Percentiles rank a stretch among this genome's conserved stretches.
Evolutionary conservation across 2,797 vertebrate species (phyloP).

Genomic region (Melanotaenia boesemani): DNA sequence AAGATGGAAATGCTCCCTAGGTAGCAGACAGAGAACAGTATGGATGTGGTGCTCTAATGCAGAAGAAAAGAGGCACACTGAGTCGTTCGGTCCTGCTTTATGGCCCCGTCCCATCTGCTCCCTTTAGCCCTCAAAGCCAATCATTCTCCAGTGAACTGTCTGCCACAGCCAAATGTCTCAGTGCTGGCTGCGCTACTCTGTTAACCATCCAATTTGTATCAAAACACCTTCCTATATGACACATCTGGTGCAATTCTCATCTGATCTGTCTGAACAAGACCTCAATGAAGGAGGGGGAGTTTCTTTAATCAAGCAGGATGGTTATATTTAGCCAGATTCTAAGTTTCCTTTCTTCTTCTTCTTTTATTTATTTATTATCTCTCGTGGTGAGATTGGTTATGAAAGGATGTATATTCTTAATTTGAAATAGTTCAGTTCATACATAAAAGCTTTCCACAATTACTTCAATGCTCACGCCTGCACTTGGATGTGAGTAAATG

Average conservation of each 20-base stretch:
- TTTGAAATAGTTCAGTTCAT: slow-evolving; percentile 52
- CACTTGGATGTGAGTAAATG: slow-evolving; percentile 14
- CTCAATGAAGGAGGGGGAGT: slow-evolving; percentile 38
- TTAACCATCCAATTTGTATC: slow-evolving; percentile 79
- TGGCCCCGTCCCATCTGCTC: slow-evolving; percentile 75
- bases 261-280: slow-evolving; percentile 55
- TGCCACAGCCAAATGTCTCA: slow-evolving; percentile 64
- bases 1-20: slow-evolving; percentile 27
- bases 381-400: slow-evolving; percentile 25
- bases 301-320: slow-evolving; percentile 43
- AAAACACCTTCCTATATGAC: slow-evolving; percentile 72
- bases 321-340: slow-evolving; percentile 57
- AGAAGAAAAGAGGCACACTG: slow-evolving; percentile 46
- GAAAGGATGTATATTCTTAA: slow-evolving; percentile 17
- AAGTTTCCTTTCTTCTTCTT: slow-evolving; percentile 20
- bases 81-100: slow-evolving; percentile 50
- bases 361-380: slow-evolving; percentile 18
- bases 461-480: slow-evolving; percentile 13
- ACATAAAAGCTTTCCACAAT: not conserved
- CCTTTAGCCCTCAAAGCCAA: slow-evolving; percentile 67
- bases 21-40: slow-evolving; percentile 11
- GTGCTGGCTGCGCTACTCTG: slow-evolving; percentile 58
- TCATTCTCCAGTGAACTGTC: slow-evolving; percentile 55
- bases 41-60: slow-evolving; percentile 41
- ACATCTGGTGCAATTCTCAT: slow-evolving; percentile 71